Evolutionary conservation across 2,113 vertebrate genomes (phyloP), one percentile per base, ranked within the genome.

Genomic region (Mustelus asterias): DNA sequence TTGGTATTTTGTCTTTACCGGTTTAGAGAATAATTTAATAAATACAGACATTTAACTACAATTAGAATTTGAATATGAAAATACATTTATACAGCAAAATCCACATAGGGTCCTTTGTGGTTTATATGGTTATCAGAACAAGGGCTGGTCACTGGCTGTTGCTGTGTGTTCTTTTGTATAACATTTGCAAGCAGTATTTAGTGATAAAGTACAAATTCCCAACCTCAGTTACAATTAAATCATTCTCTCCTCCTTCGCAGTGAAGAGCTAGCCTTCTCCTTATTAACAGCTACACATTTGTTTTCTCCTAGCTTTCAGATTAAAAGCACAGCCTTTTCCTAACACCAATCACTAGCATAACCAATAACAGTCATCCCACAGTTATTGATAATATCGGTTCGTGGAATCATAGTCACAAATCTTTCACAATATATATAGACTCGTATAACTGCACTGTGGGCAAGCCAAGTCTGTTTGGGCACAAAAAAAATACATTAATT

Each of bases 401-500:
- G 29, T 14, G 26, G 26, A 95, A 72, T 94, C 44, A 67, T 54
- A 54, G 41, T 22, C 41, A 95, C 69, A 95, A 11, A 54, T 44
- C 94, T 72, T 94, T 94, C 24, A 44, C 22, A 16, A 63, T 67
- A 11, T 67, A 14, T 95, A 44, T 24, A 69, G 29, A 44, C 41
- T 54, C 67, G 29, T 26, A 41, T 26, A 29, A 94, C 63, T 65
- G 89, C 14, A 63, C 14, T 63, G 22, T n/a, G 14, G 60, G 58
- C 58, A 48, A 70, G 48, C 24, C 94, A 95, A 95, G 94, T 76
- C 67, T 72, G 44, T 70, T 72, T 95, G 72, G n/a, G 37, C 33
- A 67, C n/a, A 65, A 95, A 70, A 63, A 88, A 95, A 95, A 29
- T 29, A 95, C 20, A 95, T 33, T 33, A 44, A 72, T 95, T 37